Evolutionary conservation across 2,888 invertebrate species (phyloP).

Genomic region (Pycnomerus fuliginosus): DNA sequence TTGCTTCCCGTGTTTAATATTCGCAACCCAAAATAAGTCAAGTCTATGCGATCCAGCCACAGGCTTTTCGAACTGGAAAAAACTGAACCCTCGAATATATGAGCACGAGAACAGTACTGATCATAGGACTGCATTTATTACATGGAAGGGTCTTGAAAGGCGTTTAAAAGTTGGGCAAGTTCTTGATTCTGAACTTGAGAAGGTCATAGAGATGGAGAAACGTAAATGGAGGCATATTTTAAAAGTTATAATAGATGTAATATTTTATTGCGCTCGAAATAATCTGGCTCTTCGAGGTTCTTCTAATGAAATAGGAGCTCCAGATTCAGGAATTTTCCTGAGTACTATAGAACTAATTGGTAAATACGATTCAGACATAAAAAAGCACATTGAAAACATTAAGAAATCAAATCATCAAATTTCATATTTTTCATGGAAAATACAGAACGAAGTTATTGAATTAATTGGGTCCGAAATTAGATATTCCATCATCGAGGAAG

Average conservation of each 20-base stretch:
- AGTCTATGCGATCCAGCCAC: neutral
- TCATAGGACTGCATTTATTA: neutral
- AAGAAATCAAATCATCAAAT: neutral
- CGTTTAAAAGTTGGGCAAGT: neutral
- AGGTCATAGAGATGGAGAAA: neutral
- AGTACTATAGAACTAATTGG: neutral
- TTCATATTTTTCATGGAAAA: neutral
- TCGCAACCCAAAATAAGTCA: neutral
- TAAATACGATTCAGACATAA: neutral
- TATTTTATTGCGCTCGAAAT: neutral
- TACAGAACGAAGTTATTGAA: neutral
- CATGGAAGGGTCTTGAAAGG: neutral
- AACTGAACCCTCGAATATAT: neutral
- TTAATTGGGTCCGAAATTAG: neutral
- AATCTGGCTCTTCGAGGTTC: neutral
- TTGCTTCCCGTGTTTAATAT: conserved; percentile 1
- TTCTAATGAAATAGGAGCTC: neutral
- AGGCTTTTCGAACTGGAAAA: neutral
- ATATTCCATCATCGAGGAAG: neutral
- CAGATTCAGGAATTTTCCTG: neutral
- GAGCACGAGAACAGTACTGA: neutral
- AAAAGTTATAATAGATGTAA: neutral
- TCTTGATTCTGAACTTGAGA: neutral
- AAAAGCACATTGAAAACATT: neutral
- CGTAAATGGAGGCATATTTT: neutral